Percentiles rank a stretch among this genome's conserved stretches.
phyloP scores from a whole-genome alignment of 1,140 invertebrate genomes.

The Drosophila varians region DNA sequence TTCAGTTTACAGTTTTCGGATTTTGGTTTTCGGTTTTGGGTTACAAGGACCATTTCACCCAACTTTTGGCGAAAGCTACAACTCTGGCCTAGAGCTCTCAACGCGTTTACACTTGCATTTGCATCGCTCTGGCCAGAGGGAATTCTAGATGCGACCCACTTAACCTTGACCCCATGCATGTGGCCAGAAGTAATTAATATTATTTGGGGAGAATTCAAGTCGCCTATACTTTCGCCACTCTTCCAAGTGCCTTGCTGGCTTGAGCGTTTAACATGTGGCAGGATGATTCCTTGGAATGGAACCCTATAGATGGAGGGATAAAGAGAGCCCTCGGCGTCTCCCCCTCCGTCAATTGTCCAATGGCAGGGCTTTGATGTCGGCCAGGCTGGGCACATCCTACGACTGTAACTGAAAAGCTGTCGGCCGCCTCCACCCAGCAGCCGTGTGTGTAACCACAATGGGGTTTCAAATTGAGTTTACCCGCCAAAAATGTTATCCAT shows the following conservation, averaged over 20 bases:
- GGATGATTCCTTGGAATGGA: neutral
- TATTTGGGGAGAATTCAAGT: neutral
- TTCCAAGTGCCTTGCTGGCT: neutral
- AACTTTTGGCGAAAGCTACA: neutral
- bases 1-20: neutral
- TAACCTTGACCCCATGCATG: neutral
- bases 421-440: too few relatives aligned
- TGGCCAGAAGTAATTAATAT: neutral
- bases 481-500: conserved; percentile 16
- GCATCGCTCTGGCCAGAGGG: conserved; percentile 5
- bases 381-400: conserved; percentile 20
- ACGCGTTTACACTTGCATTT: conserved; percentile 6
- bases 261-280: conserved; percentile 9
- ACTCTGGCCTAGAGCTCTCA: neutral
- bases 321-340: neutral
- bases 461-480: conserved; percentile 43
- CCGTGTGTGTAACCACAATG: conserved; percentile 24
- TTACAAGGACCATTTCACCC: neutral
- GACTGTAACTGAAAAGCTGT: conserved; percentile 33
- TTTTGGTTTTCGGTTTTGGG: neutral
- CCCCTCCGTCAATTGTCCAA: conserved; percentile 24
- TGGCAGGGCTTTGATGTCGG: conserved; percentile 35
- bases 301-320: too few relatives aligned
- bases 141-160: neutral
- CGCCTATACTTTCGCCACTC: conserved; percentile 1